Conservation (phyloP, 2,888 invertebrate genomes). For the Diaperis boleti region DNA sequence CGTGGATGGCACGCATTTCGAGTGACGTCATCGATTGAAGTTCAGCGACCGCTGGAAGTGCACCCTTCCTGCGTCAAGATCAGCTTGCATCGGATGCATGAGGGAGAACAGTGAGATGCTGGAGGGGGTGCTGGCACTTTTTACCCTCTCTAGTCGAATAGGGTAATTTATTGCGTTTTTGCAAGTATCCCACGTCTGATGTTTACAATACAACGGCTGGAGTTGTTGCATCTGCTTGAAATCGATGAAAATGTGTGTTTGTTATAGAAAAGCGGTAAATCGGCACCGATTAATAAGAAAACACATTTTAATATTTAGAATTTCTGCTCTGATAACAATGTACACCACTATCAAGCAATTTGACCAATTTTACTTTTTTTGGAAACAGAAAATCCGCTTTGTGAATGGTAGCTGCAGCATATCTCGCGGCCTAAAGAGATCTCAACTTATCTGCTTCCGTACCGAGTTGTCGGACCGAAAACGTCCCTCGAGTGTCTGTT, state of each 20-base stretch:
- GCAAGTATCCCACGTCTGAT: not conserved
- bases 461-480: slow-evolving; percentile 27
- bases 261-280: too few relatives aligned
- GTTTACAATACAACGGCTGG: too few relatives aligned
- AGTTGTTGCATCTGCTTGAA: not conserved
- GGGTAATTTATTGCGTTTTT: not conserved
- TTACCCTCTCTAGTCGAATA: slow-evolving; percentile 7
- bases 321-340: too few relatives aligned
- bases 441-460: slow-evolving; percentile 30
- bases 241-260: too few relatives aligned
- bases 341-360: too few relatives aligned
- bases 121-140: slow-evolving; percentile 4
- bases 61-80: slow-evolving; percentile 40
- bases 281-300: too few relatives aligned
- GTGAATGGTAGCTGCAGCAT: slow-evolving; percentile 9
- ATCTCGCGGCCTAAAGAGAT: slow-evolving; percentile 8
- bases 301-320: too few relatives aligned
- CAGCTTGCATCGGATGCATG: slow-evolving; percentile 31
- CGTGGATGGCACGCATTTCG: slow-evolving; percentile 42
- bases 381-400: slow-evolving; percentile 6
- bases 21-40: slow-evolving; percentile 41
- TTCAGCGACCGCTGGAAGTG: slow-evolving; percentile 40
- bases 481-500: slow-evolving; percentile 36
- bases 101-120: not conserved
- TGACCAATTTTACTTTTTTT: not conserved